Conservation (phyloP, 2,113 vertebrate species). For the Psilopogon haemacephalus region DNA sequence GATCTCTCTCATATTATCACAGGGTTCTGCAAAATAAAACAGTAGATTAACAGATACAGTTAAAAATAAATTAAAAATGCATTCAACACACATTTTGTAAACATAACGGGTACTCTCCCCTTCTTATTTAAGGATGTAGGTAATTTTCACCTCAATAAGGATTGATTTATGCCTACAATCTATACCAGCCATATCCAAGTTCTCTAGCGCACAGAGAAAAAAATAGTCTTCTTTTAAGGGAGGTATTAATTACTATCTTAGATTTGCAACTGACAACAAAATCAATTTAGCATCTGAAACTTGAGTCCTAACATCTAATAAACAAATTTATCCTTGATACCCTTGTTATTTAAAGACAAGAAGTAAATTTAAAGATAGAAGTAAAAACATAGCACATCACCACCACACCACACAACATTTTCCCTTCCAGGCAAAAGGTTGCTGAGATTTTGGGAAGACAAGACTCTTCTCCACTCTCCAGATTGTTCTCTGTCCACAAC, state of each 20-base stretch:
- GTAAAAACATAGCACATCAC: background rate
- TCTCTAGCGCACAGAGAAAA: background rate
- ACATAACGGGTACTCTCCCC: background rate
- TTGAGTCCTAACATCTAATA: background rate
- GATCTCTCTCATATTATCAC: slow-evolving; percentile 96
- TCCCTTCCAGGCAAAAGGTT: background rate
- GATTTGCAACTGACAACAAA: background rate
- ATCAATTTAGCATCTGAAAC: background rate
- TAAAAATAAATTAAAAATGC: background rate
- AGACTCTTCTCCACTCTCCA: background rate
- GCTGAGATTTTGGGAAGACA: background rate
- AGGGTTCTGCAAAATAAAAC: slow-evolving; percentile 84
- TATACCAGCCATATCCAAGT: background rate
- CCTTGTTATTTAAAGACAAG: background rate
- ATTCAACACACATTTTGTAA: background rate
- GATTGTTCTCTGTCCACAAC: background rate
- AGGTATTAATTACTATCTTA: background rate
- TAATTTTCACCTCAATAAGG: background rate
- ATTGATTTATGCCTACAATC: background rate
- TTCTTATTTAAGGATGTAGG: background rate
- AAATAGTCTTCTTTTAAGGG: background rate
- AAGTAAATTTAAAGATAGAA: background rate
- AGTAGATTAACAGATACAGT: background rate
- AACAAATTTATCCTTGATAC: background rate
- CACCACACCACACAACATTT: background rate